Evolutionary conservation across 2,113 vertebrate species (phyloP).

Genomic region (Limnothrissa miodon): DNA sequence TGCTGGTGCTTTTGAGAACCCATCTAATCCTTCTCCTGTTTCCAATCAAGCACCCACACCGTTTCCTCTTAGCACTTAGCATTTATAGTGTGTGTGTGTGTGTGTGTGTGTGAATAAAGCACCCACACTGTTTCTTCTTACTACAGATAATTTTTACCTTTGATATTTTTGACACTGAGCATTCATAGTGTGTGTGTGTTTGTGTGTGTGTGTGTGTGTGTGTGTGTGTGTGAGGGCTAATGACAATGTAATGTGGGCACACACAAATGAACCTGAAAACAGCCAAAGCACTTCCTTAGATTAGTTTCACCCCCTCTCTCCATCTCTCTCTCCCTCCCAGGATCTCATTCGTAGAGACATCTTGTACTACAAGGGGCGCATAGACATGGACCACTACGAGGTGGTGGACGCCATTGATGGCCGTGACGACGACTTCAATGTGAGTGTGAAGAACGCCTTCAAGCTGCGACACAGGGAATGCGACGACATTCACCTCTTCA

Average conservation of each 20-base stretch:
- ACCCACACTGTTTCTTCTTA: neutral
- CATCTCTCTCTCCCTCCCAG: slow-evolving; percentile 56
- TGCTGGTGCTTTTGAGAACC: neutral
- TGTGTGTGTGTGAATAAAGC: too few relatives aligned
- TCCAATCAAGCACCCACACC: neutral
- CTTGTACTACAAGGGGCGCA: slow-evolving; percentile 96
- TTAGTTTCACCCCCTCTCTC: neutral
- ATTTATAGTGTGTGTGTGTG: too few relatives aligned
- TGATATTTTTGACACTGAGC: neutral
- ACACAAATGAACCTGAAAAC: neutral
- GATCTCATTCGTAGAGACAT: slow-evolving; percentile 96
- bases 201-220: neutral
- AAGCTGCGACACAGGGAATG: slow-evolving; percentile 97
- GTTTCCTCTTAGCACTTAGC: too few relatives aligned
- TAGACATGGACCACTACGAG: slow-evolving; percentile 97
- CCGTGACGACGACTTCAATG: slow-evolving; percentile 96
- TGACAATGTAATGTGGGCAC: neutral
- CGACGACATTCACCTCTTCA: slow-evolving; percentile 96
- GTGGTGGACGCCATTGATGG: slow-evolving; percentile 92
- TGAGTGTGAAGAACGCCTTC: slow-evolving; percentile 98
- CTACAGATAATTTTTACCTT: neutral
- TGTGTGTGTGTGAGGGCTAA: neutral
- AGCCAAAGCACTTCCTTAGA: neutral
- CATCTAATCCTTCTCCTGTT: slow-evolving; percentile 1
- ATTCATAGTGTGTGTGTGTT: neutral